Evolutionary conservation across 2,888 invertebrate genomes (phyloP).

Genomic region (Coenonympha arcania): DNA sequence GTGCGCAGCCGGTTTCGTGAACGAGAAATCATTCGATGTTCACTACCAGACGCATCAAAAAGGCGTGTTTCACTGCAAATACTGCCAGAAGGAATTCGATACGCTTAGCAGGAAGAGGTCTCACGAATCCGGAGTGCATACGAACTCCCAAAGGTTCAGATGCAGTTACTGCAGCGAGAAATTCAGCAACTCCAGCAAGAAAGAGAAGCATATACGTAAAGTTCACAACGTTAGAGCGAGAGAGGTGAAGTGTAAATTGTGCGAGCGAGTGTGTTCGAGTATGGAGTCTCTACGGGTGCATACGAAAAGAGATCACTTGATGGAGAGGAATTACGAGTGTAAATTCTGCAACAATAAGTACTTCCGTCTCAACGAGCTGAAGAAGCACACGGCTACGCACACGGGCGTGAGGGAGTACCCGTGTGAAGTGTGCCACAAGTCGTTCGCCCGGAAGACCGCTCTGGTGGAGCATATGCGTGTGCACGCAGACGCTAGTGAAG

Average conservation of each 20-base stretch:
- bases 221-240: conserved; percentile 39
- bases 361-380: conserved; percentile 29
- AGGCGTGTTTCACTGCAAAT: not conserved
- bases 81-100: conserved; percentile 9
- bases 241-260: conserved; percentile 38
- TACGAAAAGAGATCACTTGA: conserved; percentile 43
- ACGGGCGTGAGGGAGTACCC: conserved; percentile 27
- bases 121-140: conserved; percentile 30
- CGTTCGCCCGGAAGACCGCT: not conserved
- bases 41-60: not conserved
- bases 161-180: conserved; percentile 41
- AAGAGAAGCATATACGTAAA: conserved; percentile 38
- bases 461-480: conserved; percentile 23
- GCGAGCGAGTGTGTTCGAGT: conserved; percentile 52
- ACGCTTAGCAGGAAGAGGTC: conserved; percentile 29
- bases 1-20: conserved; percentile 53
- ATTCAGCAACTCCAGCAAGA: conserved; percentile 21
- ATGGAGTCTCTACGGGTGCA: conserved; percentile 55
- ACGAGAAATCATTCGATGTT: not conserved
- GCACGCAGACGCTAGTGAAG: conserved; percentile 35
- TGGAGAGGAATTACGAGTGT: conserved; percentile 41
- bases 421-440: not conserved
- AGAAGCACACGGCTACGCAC: conserved; percentile 35
- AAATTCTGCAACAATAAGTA: conserved; percentile 34
- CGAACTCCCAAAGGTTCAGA: conserved; percentile 20